A percentile compares a stretch with the other conserved stretches of the same genome.
These are phyloP conservation scores for Sinocyclocheilus anshuiensis DNA, from an alignment of 2,113 vertebrate species.

Conservation along the genomic window DNA sequence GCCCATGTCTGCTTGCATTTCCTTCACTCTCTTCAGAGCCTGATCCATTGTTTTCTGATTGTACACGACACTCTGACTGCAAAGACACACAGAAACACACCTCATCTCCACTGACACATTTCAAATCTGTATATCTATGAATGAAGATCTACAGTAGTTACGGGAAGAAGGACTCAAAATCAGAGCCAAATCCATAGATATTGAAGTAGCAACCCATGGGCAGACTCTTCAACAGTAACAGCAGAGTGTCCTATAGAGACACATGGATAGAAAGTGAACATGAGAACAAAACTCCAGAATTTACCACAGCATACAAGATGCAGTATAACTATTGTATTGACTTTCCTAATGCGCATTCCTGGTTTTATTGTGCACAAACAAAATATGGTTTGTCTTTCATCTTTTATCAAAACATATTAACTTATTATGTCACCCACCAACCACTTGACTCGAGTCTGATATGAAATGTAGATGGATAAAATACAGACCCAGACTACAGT, in stretches of 20 bases:
- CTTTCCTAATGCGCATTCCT: no score
- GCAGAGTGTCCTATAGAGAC: constrained; percentile 72
- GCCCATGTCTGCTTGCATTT: constrained; percentile 73
- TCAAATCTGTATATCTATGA: not conserved
- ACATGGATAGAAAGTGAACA: not conserved
- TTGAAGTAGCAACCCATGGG: constrained; percentile 88
- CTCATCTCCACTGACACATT: not conserved
- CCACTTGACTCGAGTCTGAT: no score
- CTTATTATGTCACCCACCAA: no score
- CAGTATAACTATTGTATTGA: no score
- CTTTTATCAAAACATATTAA: no score
- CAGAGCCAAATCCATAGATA: constrained; percentile 81
- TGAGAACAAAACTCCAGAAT: no score
- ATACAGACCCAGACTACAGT: no score
- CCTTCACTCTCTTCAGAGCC: constrained; percentile 71
- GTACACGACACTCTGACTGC: constrained; percentile 81
- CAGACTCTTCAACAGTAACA: constrained; percentile 84
- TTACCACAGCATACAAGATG: no score
- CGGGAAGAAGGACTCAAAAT: constrained; percentile 73
- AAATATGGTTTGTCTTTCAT: no score
- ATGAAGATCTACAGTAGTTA: constrained; percentile 48
- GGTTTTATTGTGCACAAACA: no score
- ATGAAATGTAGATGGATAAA: no score
- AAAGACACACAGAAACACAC: no score
- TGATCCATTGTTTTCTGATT: constrained; percentile 76